Conservation (phyloP, 2,797 vertebrate genomes). For the Brachymystax lenok region DNA sequence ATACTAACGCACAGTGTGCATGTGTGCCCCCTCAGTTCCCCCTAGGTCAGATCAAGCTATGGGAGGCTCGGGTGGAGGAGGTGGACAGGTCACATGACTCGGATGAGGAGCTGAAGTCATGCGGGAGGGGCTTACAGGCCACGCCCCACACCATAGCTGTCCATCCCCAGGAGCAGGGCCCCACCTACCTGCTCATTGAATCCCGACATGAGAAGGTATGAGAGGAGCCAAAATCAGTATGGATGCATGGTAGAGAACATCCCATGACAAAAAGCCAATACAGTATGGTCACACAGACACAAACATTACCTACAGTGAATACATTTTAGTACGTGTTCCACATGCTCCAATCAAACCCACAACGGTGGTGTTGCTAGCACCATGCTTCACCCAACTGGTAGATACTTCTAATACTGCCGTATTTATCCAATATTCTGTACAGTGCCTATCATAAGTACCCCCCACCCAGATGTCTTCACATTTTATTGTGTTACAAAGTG, state of each 20-base stretch:
- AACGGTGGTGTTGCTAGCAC: no score
- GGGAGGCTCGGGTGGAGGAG: constrained; percentile 91
- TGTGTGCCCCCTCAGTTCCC: constrained; percentile 83
- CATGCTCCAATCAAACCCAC: no score
- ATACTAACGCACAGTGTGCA: not conserved
- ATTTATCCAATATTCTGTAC: no score
- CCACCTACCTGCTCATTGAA: constrained; percentile 89
- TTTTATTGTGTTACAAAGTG: no score
- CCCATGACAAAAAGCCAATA: no score
- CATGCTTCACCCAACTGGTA: no score
- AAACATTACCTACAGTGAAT: no score
- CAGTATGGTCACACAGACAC: no score
- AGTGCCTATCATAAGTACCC: no score
- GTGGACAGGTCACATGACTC: constrained; percentile 88
- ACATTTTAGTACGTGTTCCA: no score
- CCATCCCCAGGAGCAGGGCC: constrained; percentile 89
- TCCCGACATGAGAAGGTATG: constrained; percentile 90
- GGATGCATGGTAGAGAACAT: not conserved
- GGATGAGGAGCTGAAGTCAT: constrained; percentile 85
- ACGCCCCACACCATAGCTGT: constrained; percentile 85
- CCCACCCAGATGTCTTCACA: no score
- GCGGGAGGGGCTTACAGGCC: constrained; percentile 79
- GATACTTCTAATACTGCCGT: no score
- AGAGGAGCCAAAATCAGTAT: not conserved
- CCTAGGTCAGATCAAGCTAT: constrained; percentile 95